Percentiles rank a stretch among this genome's conserved stretches.
Evolutionary conservation across 37 sponge, comb jelly and placozoan genomes (phyloP).

Genomic region (Halichondria panicea): DNA sequence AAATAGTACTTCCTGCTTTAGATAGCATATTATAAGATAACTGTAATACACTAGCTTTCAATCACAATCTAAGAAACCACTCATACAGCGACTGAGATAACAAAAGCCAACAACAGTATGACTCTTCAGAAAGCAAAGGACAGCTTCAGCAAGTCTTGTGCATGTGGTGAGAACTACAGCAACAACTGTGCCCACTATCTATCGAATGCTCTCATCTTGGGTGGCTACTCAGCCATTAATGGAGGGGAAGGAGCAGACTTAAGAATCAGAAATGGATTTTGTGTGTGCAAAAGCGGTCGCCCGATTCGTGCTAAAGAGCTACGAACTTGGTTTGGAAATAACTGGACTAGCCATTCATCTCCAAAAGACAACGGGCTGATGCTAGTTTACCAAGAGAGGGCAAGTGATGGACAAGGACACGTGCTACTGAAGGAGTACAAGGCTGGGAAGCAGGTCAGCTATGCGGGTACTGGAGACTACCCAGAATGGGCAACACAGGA

Average conservation of each 20-base stretch:
- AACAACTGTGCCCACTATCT: conserved; percentile 26
- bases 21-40: too few relatives aligned
- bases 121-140: conserved; percentile 2
- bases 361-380: neutral
- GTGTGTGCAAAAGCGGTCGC: conserved; percentile 13
- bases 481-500: neutral
- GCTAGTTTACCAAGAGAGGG: conserved; percentile 20
- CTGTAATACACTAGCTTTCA: too few relatives aligned
- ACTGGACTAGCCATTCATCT: neutral
- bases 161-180: neutral
- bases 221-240: neutral
- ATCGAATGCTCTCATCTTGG: conserved; percentile 18
- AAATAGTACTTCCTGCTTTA: too few relatives aligned
- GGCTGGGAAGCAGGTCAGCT: neutral
- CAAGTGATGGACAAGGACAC: conserved; percentile 13
- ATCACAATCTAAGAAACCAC: too few relatives aligned
- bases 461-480: neutral
- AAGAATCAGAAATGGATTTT: conserved; percentile 14
- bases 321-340: neutral
- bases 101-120: neutral
- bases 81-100: neutral
- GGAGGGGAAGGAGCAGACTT: conserved; percentile 6
- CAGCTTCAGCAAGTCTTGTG: neutral
- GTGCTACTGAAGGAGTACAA: conserved; percentile 18
- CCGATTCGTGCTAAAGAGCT: conserved; percentile 26